Evolutionary conservation across 1,140 invertebrate species (phyloP).

Genomic region (Drosophila repletoides): DNA sequence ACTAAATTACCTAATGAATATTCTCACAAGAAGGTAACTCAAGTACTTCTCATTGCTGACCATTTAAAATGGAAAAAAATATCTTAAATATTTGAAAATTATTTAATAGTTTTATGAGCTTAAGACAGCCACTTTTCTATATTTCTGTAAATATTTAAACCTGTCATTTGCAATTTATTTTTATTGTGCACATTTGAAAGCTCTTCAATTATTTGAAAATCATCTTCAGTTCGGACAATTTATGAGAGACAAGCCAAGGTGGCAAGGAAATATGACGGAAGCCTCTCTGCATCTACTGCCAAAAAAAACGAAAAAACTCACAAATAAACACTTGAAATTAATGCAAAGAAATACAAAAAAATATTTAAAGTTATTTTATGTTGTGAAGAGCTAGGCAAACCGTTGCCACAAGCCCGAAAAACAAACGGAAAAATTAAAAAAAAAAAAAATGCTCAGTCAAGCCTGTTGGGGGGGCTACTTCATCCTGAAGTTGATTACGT

Average conservation of each 20-base stretch:
- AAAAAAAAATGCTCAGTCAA: constrained; percentile 60
- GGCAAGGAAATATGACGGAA: constrained; percentile 40
- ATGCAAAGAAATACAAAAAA: constrained; percentile 20
- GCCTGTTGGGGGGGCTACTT: constrained; percentile 63
- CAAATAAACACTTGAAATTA: constrained; percentile 23
- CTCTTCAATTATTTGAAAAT: not conserved
- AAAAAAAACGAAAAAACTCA: no score
- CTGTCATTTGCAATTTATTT: not conserved
- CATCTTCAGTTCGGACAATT: constrained; percentile 16
- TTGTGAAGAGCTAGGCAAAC: constrained; percentile 60
- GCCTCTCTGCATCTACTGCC: constrained; percentile 17
- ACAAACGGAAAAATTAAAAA: constrained; percentile 20
- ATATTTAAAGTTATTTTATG: constrained; percentile 11
- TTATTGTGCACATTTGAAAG: not conserved
- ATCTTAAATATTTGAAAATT: no score
- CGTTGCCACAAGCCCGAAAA: constrained; percentile 39
- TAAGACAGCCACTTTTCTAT: no score
- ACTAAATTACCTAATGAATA: no score
- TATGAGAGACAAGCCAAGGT: constrained; percentile 31
- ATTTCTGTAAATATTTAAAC: not conserved
- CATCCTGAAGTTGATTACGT: constrained; percentile 80
- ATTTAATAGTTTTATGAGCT: no score
- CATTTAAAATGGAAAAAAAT: no score
- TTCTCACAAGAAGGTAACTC: no score
- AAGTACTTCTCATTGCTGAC: no score